Percentiles rank a stretch among this genome's conserved stretches.
These are phyloP conservation scores for Hafferia zeledoni DNA, from an alignment of 2,797 vertebrate species.

Conservation along the genomic window DNA sequence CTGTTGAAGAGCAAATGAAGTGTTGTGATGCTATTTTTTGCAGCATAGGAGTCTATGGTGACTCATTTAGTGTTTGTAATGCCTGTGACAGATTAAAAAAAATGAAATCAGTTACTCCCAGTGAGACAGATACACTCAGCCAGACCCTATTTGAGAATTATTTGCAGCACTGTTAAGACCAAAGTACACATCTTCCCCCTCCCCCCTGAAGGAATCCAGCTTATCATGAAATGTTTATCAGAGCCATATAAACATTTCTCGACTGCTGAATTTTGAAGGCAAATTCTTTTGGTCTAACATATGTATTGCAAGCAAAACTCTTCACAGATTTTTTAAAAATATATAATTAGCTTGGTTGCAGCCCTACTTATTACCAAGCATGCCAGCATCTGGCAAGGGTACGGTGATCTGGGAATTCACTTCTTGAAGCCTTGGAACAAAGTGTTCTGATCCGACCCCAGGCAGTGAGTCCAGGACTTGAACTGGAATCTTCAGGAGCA, in stretches of 20 bases:
- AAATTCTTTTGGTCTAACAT: conserved; percentile 59
- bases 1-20: conserved; percentile 47
- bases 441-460: conserved; percentile 75
- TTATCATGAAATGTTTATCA: conserved; percentile 77
- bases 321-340: neutral
- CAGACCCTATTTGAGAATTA: conserved; percentile 62
- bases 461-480: conserved; percentile 72
- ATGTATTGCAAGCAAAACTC: conserved; percentile 48
- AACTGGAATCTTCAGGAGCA: conserved; percentile 79
- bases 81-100: conserved; percentile 57
- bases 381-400: conserved; percentile 76
- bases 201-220: conserved; percentile 49
- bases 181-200: conserved; percentile 51
- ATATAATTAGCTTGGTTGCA: conserved; percentile 28
- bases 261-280: conserved; percentile 65
- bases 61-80: conserved; percentile 54
- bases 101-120: conserved; percentile 6
- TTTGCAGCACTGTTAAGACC: conserved; percentile 50
- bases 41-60: conserved; percentile 31
- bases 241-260: conserved; percentile 75
- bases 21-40: conserved; percentile 45
- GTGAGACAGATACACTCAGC: conserved; percentile 26
- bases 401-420: conserved; percentile 72
- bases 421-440: conserved; percentile 74
- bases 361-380: conserved; percentile 64